phyloP scores from a whole-genome alignment of 2,113 vertebrate species.

The Ceuthmochares aereus region DNA sequence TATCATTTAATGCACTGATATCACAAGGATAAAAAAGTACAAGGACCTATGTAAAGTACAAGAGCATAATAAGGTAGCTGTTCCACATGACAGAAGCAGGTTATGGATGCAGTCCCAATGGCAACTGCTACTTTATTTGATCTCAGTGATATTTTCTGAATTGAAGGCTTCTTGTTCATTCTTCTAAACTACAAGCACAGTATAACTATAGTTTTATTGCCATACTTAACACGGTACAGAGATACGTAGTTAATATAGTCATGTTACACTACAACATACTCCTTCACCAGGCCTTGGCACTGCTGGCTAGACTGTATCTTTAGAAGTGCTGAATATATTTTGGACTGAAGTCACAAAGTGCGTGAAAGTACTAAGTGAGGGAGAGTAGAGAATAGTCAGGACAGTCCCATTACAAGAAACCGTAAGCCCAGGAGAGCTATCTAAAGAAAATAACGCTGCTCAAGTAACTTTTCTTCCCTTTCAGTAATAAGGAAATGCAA shows the following conservation, averaged over 20 bases:
- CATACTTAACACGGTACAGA: neutral
- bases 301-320: neutral
- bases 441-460: neutral
- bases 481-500: neutral
- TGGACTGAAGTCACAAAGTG: neutral
- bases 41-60: neutral
- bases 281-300: neutral
- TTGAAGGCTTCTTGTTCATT: neutral
- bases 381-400: neutral
- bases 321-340: neutral
- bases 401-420: neutral
- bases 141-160: neutral
- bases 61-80: neutral
- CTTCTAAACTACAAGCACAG: neutral
- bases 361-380: neutral
- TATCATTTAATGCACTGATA: neutral
- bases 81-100: neutral
- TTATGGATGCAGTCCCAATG: neutral
- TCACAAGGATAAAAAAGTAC: neutral
- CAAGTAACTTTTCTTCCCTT: neutral
- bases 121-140: neutral
- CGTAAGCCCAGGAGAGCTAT: neutral
- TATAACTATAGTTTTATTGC: neutral
- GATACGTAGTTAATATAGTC: neutral
- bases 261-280: neutral